Evolutionary conservation across 2,113 vertebrate species (phyloP), one percentile per base, ranked within the genome.

Genomic region (Nibea albiflora): DNA sequence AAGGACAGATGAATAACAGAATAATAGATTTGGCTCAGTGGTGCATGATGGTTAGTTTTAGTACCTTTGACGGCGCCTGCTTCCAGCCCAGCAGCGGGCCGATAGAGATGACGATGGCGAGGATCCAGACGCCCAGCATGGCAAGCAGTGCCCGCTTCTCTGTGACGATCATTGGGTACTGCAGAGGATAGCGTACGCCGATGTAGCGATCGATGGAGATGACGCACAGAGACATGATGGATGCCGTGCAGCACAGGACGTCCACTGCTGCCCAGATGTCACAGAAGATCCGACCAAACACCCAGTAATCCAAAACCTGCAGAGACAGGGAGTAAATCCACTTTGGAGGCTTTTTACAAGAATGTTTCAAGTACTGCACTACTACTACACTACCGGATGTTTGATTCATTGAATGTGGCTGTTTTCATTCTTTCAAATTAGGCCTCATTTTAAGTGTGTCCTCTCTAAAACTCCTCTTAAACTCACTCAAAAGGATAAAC

Each of bases 221-320:
- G 62, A 78, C 87, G 4, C 92, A 93, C 57, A 93, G 84, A 11
- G 90, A 92, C 90, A 91, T 89, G 85, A 93, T 93, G 84, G 92
- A 93, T 0, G 92, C 92, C 0, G 92, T 91, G 82, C 92, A 93
- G 80, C 92, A 93, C 46, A 93, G 74, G 1, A 93, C 92, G 42
- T 93, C 92, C 87, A 93, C 88, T 5, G 91, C 91, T 0, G 92
- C 91, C 92, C 92, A 93, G 74, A 93, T 86, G 69, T 93, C 91
- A 8, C 92, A 93, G 84, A 93, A 91, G 65, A 92, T 85, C 10
- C 88, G 85, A 3, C 92, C 90, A 22, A 93, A 92, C 49, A 93
- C 90, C 92, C 92, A 93, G 60, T 73, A 85, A 50, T 84, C 82
- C 80, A 93, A 10, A 8, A 93, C 87, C 92, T 93, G 82, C 15